Percentiles rank a stretch among this genome's conserved stretches.
Conservation (phyloP, 2,797 vertebrate genomes). For the Glossophaga mutica region DNA sequence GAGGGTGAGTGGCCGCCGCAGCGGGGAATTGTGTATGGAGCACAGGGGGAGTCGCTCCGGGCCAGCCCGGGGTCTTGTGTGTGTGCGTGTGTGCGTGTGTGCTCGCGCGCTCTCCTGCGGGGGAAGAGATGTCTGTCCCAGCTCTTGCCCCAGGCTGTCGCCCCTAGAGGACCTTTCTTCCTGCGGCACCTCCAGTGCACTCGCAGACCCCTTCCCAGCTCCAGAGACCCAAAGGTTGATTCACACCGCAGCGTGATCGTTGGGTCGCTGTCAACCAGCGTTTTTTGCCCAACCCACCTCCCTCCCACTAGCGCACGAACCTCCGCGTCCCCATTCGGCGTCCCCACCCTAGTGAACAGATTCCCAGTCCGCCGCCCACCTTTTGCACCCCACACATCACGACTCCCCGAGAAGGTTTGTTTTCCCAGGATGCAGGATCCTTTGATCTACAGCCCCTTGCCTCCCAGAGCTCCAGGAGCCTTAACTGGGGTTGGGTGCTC, state of each 20-base stretch:
- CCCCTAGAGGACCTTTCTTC: neutral
- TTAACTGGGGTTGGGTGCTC: neutral
- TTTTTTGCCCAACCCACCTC: neutral
- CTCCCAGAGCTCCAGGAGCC: neutral
- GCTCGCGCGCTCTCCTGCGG: neutral
- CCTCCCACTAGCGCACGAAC: neutral
- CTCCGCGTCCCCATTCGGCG: neutral
- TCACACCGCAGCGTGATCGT: neutral
- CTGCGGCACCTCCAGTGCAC: neutral
- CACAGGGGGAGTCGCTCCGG: neutral
- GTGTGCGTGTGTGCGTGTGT: neutral
- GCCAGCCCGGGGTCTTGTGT: neutral
- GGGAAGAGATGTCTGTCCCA: neutral
- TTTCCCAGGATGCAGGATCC: neutral
- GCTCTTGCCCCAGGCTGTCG: neutral
- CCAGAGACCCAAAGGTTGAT: neutral
- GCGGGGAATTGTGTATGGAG: neutral
- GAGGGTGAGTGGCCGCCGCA: slow-evolving; percentile 88
- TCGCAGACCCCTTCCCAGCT: neutral
- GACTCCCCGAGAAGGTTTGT: neutral
- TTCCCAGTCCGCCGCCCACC: neutral
- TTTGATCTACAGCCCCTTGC: neutral
- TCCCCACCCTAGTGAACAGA: neutral
- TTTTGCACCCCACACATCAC: neutral
- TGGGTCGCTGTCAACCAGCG: neutral